A percentile compares a stretch with the other conserved stretches of the same genome.
phyloP scores from a whole-genome alignment of 2,797 vertebrate species.

The Hybognathus amarus region DNA sequence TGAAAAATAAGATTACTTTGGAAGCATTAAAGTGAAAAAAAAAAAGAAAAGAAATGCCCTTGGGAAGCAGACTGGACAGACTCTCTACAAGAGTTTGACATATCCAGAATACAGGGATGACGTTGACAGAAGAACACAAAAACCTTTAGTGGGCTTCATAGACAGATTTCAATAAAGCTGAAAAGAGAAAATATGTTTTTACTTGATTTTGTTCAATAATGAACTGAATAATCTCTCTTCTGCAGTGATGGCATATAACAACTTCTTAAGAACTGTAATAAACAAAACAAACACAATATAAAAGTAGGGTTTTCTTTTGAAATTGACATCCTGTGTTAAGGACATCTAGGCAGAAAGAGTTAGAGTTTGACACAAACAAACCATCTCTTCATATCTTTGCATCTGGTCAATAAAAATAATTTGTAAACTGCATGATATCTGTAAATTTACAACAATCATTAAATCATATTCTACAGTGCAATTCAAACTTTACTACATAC shows the following conservation, averaged over 20 bases:
- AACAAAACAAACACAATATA: constrained; percentile 4
- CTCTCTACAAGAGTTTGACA: constrained; percentile 15
- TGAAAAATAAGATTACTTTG: constrained; percentile 33
- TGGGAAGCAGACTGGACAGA: constrained; percentile 6
- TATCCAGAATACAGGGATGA: constrained; percentile 2
- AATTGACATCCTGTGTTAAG: not conserved
- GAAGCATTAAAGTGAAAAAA: not conserved
- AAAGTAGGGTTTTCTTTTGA: not conserved
- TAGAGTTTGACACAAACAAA: not conserved
- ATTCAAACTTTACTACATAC: not conserved
- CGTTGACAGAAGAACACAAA: not conserved
- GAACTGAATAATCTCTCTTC: not conserved
- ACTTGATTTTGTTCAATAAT: not conserved
- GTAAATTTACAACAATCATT: not conserved
- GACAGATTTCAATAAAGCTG: not conserved
- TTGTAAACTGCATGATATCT: not conserved
- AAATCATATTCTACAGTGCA: constrained; percentile 19
- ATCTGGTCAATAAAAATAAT: not conserved
- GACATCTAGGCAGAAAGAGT: not conserved
- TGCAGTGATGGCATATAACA: not conserved
- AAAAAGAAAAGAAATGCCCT: constrained; percentile 10
- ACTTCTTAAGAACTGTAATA: not conserved
- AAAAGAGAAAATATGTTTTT: not conserved
- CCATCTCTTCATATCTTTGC: constrained; percentile 1
- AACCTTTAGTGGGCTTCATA: not conserved